Evolutionary conservation across 2,113 vertebrate genomes (phyloP), one percentile per base, ranked within the genome.

Genomic region (Daubentonia madagascariensis): DNA sequence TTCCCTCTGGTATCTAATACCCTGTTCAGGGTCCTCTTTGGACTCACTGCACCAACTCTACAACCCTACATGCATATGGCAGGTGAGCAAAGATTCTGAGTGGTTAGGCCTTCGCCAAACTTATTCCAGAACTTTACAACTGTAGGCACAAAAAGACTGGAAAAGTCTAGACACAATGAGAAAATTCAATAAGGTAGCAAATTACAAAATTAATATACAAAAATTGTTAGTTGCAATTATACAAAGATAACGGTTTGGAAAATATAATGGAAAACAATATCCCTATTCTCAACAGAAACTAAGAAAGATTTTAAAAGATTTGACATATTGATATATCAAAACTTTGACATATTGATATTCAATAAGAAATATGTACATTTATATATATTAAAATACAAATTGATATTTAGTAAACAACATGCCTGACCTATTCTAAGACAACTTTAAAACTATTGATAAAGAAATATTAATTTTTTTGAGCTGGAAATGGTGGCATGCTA

Each of bases 211-310:
- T 75, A 90, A 92, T 52, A 35, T 43, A 28, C 14, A 28, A 94
- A 86, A 61, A 25, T 40, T 52, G 23, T 85, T 92, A 45, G 11
- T 45, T 81, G 48, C 48, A 78, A 81, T n/a, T n/a, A 75, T 87
- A 68, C 1, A 75, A 92, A 68, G 84, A 48, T 45, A 84, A 70
- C 18, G 81, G 14, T 75, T 76, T 65, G 43, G 89, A 90, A 91
- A 92, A 89, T 85, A 50, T n/a, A 87, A 45, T 50, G 35, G 22
- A 93, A 81, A 87, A 37, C 3, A 87, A 35, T 79, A 76, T 57
- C 48, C 32, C 25, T 40, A 81, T 35, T 97, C 94, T 84, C 48
- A 59, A 80, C 3, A 93, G 61, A 85, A 85, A 93, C 5, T 63
- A 63, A 83, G 63, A 94, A 72, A 28, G 2, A 30, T 22, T 92